Conservation (phyloP, 1,140 invertebrate species). For the Drosophila ogumai region DNA sequence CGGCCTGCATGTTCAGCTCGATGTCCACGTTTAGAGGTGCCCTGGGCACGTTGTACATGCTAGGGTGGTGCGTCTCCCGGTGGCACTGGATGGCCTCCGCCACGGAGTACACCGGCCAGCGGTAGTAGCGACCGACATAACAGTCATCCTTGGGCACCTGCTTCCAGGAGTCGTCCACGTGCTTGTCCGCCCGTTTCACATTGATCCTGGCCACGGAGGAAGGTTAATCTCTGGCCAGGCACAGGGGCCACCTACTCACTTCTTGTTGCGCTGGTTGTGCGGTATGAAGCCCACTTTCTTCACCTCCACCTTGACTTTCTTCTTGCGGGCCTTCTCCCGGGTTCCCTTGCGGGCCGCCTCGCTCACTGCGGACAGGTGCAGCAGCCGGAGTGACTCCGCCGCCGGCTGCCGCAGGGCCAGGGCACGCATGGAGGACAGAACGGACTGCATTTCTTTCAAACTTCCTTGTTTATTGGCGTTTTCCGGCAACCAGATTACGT, state of each 20-base stretch:
- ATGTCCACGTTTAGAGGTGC: constrained; percentile 88
- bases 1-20: constrained; percentile 90
- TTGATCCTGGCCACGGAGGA: constrained; percentile 58
- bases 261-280: constrained; percentile 87
- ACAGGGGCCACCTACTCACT: constrained; percentile 57
- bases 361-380: constrained; percentile 84
- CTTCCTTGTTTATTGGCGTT: constrained; percentile 5
- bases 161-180: constrained; percentile 87
- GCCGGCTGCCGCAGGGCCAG: constrained; percentile 63
- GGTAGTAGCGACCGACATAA: constrained; percentile 87
- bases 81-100: constrained; percentile 90
- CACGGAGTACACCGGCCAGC: constrained; percentile 88
- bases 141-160: constrained; percentile 88
- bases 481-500: background rate
- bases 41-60: constrained; percentile 90
- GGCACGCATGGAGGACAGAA: constrained; percentile 64
- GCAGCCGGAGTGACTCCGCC: constrained; percentile 47
- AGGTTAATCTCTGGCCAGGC: background rate
- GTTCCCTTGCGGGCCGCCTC: constrained; percentile 91
- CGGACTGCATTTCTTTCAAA: constrained; percentile 68
- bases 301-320: constrained; percentile 89
- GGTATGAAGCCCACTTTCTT: constrained; percentile 89
- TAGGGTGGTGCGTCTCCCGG: constrained; percentile 91
- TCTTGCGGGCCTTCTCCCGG: constrained; percentile 89
- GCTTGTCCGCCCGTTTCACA: constrained; percentile 82